Base-by-base conservation (phyloP, 2,113 vertebrate genomes). In the Limnothrissa miodon region DNA sequence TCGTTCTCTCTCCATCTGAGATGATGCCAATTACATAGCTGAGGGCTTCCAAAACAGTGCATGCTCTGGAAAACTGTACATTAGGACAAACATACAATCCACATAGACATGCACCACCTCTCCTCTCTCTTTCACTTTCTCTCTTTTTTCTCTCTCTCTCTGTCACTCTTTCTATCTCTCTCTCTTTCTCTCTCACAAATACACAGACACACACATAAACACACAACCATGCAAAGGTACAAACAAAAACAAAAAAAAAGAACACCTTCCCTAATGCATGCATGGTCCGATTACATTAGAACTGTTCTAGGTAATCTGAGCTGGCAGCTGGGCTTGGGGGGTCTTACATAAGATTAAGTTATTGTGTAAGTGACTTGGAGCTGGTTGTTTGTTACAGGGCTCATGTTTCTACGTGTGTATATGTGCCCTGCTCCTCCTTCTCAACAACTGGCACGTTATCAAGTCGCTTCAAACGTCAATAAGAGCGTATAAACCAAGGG, bases 21-120 rank as follows among this genome's bases (percentile, higher is more conserved):
- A 70, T 84, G 82, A 81, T 83, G 81, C 78, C 81, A 87, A 84
- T 87, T 84, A 82, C n/a, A n/a, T n/a, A n/a, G n/a, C n/a, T n/a
- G n/a, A 25, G 25, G 8, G 59, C n/a, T 9, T n/a, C 7, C 23
- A 62, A 25, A 8, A 62, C n/a, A 62, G 1, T 29, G 9, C 8
- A 62, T 29, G 25, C 8, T 9, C 59, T 29, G n/a, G 6, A 6
- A 62, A 0, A 29, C 25, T n/a, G 25, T n/a, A 62, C n/a, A n/a
- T n/a, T n/a, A n/a, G n/a, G n/a, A 62, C 59, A 62, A n/a, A 62
- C 59, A 62, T n/a, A 62, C 56, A 29, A 6, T 42, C 6, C 56
- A 53, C n/a, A 62, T n/a, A 53, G 8, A 62, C 6, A 25, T n/a
- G 29, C 59, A 62, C 59, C 10, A 11, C 25, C n/a, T 29, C 59